Conservation (phyloP, 1,140 invertebrate genomes). For the Pogonus chalceus region DNA sequence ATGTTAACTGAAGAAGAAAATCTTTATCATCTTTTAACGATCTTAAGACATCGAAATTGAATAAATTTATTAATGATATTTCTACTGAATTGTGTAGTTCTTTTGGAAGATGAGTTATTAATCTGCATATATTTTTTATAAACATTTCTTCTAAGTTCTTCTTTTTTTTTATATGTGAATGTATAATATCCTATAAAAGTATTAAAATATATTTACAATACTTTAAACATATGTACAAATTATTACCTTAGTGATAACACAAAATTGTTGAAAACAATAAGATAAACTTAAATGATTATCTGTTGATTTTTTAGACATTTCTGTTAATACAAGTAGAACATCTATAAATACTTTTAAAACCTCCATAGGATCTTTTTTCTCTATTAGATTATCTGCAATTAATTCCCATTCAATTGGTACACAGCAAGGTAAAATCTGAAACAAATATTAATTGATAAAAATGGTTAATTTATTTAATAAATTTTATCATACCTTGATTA, state of each 20-base stretch:
- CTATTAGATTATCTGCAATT: neutral
- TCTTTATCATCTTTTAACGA: neutral
- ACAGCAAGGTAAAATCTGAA: neutral
- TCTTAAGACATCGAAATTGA: neutral
- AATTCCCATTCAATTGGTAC: neutral
- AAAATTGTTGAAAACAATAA: conserved; percentile 2
- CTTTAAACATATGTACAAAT: neutral
- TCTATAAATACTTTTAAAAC: neutral
- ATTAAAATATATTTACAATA: too few species aligned
- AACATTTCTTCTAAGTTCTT: neutral
- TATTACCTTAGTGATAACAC: neutral
- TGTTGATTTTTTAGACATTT: neutral
- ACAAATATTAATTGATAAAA: neutral
- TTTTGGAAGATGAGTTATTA: neutral
- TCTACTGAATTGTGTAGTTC: neutral
- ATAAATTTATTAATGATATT: neutral
- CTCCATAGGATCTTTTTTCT: neutral
- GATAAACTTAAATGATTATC: neutral
- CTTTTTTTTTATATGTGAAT: neutral
- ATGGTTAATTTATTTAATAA: neutral
- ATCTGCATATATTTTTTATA: neutral
- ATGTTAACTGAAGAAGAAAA: neutral
- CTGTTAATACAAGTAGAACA: neutral
- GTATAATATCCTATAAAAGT: neutral
- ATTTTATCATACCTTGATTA: neutral